A percentile compares a stretch with the other conserved stretches of the same genome.
These are phyloP conservation scores for Theretra japonica DNA, from an alignment of 2,888 invertebrate genomes.

Conservation along the genomic window DNA sequence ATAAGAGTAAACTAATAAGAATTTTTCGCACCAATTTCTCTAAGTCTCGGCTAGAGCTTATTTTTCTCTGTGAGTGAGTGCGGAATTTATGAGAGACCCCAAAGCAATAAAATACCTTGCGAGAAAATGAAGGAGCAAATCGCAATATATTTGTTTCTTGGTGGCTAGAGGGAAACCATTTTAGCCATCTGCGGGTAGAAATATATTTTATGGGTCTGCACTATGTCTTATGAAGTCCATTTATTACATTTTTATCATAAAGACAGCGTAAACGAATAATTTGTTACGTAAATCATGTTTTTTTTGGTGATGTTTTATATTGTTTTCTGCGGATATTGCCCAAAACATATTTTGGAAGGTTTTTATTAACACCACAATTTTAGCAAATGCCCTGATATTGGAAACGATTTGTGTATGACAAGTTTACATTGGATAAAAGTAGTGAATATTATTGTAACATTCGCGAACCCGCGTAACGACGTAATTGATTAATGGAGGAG, in stretches of 20 bases:
- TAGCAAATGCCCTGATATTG: no score
- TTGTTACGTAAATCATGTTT: constrained; percentile 13
- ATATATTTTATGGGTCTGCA: constrained; percentile 65
- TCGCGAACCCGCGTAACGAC: no score
- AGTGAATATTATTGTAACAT: no score
- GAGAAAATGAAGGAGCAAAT: constrained; percentile 84
- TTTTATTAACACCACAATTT: background rate
- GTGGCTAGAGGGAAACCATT: constrained; percentile 76
- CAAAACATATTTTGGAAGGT: background rate
- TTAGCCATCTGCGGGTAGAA: constrained; percentile 71
- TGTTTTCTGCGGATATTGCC: background rate
- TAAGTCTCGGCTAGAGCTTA: constrained; percentile 71
- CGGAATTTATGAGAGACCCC: constrained; percentile 82
- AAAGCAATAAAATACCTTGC: constrained; percentile 84
- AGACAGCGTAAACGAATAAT: constrained; percentile 37
- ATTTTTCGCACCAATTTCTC: constrained; percentile 76
- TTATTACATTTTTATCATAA: constrained; percentile 49
- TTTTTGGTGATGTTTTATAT: background rate
- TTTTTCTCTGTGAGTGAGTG: constrained; percentile 81
- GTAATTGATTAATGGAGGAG: no score
- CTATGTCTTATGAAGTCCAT: constrained; percentile 58
- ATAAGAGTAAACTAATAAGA: constrained; percentile 76
- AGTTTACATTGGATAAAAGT: no score
- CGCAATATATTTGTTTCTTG: constrained; percentile 83
- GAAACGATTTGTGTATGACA: no score